Evolutionary conservation across 2,888 invertebrate genomes (phyloP).

Genomic region (Dichetophora obliterata): DNA sequence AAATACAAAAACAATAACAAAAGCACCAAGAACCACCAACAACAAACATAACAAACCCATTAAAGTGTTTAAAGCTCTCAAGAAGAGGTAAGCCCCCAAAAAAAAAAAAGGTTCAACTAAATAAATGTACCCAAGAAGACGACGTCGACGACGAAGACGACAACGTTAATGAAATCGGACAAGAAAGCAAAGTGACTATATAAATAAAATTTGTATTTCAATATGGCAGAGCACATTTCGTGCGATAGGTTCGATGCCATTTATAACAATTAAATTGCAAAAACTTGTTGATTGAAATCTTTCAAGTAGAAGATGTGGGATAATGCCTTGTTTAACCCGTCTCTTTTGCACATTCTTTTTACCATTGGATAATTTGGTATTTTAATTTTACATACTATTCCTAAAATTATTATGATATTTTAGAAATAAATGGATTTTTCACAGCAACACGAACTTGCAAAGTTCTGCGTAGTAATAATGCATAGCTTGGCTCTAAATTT

Average conservation of each 20-base stretch:
- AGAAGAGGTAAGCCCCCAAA: not conserved
- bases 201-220: conserved; percentile 8
- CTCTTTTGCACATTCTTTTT: too few species aligned
- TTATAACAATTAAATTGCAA: conserved; percentile 1
- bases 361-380: too few species aligned
- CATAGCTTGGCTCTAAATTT: too few species aligned
- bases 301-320: too few species aligned
- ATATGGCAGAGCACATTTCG: conserved; percentile 12
- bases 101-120: not conserved
- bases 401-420: too few species aligned
- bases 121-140: not conserved
- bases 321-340: too few species aligned
- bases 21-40: not conserved
- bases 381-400: too few species aligned
- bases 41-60: conserved; percentile 34
- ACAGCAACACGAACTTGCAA: too few species aligned
- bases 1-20: not conserved
- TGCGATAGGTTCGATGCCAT: not conserved
- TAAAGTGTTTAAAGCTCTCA: conserved; percentile 33
- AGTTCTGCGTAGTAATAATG: too few species aligned
- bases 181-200: conserved; percentile 29
- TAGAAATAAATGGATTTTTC: too few species aligned
- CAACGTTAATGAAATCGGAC: conserved; percentile 34
- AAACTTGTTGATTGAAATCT: too few species aligned
- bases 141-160: too few species aligned